Conservation (phyloP, 2,113 vertebrate species). For the Oncorhynchus kisutch region DNA sequence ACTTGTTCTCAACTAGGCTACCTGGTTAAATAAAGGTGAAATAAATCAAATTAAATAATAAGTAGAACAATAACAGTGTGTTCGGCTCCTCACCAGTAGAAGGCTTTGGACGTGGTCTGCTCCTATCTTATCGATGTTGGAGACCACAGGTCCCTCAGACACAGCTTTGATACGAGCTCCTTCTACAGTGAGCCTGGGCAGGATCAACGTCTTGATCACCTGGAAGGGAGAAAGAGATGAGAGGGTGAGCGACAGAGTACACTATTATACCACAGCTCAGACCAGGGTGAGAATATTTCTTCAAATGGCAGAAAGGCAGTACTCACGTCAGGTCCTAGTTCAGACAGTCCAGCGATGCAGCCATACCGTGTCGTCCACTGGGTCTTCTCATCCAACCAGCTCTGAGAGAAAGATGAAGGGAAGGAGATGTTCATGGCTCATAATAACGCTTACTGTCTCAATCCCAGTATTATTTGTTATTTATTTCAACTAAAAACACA, state of each 20-base stretch:
- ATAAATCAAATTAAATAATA: too few species aligned
- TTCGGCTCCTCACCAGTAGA: slow-evolving; percentile 75
- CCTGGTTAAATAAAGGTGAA: too few species aligned
- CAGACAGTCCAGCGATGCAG: slow-evolving; percentile 89
- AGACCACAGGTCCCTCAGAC: slow-evolving; percentile 85
- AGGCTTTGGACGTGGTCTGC: slow-evolving; percentile 90
- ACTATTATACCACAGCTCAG: too few species aligned
- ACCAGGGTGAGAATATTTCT: neutral
- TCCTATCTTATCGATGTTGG: slow-evolving; percentile 90
- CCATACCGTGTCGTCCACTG: slow-evolving; percentile 92
- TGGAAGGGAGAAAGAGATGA: slow-evolving; percentile 36
- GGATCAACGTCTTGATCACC: slow-evolving; percentile 91
- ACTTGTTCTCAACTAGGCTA: too few species aligned
- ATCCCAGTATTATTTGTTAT: neutral
- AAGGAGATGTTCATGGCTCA: slow-evolving; percentile 7
- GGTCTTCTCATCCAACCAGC: slow-evolving; percentile 89
- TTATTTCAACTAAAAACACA: neutral
- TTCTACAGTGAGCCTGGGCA: slow-evolving; percentile 83
- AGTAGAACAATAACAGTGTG: neutral
- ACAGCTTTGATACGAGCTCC: slow-evolving; percentile 84
- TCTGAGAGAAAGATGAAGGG: slow-evolving; percentile 62
- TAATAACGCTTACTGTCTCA: neutral
- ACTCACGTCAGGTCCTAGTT: slow-evolving; percentile 86
- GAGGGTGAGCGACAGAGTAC: neutral
- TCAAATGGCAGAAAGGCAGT: neutral